These are phyloP conservation scores for Pampus argenteus DNA, from an alignment of 2,797 vertebrate genomes.

Conservation along the genomic window DNA sequence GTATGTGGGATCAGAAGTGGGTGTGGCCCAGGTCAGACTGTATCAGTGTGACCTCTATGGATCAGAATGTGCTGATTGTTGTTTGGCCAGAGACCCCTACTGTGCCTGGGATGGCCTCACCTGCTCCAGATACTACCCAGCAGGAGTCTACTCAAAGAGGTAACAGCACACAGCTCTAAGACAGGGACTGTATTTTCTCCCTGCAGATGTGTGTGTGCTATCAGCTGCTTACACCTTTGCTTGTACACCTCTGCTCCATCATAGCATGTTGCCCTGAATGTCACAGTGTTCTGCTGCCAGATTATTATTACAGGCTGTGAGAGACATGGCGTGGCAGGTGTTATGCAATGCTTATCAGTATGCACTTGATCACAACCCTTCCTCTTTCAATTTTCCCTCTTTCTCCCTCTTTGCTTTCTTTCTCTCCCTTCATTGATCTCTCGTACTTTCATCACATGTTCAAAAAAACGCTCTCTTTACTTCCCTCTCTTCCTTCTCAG, in stretches of 20 bases:
- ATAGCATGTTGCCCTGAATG: conserved; percentile 43
- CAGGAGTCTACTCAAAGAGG: conserved; percentile 92
- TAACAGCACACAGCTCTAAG: conserved; percentile 59
- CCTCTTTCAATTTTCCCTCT: conserved; percentile 15
- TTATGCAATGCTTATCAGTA: conserved; percentile 56
- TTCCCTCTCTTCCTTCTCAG: conserved; percentile 50
- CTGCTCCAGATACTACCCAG: conserved; percentile 93
- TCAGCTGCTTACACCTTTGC: conserved; percentile 53
- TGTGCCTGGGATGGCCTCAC: conserved; percentile 97
- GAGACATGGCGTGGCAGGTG: conserved; percentile 39
- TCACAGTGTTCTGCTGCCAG: conserved; percentile 43
- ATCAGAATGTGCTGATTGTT: conserved; percentile 94
- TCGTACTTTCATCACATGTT: conserved; percentile 46
- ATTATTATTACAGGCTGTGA: conserved; percentile 45
- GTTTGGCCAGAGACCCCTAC: conserved; percentile 96
- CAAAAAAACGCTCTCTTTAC: conserved; percentile 40
- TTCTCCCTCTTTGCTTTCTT: conserved; percentile 12
- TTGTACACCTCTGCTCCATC: conserved; percentile 22
- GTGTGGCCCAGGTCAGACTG: conserved; percentile 90
- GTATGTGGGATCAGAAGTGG: conserved; percentile 91
- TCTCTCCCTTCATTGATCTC: conserved; percentile 28
- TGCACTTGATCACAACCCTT: conserved; percentile 45
- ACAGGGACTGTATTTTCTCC: background rate
- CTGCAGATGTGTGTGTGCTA: conserved; percentile 19
- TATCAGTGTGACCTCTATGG: conserved; percentile 97